These are phyloP conservation scores for Agraylea sexmaculata DNA, from an alignment of 1,140 invertebrate genomes.

Conservation along the genomic window DNA sequence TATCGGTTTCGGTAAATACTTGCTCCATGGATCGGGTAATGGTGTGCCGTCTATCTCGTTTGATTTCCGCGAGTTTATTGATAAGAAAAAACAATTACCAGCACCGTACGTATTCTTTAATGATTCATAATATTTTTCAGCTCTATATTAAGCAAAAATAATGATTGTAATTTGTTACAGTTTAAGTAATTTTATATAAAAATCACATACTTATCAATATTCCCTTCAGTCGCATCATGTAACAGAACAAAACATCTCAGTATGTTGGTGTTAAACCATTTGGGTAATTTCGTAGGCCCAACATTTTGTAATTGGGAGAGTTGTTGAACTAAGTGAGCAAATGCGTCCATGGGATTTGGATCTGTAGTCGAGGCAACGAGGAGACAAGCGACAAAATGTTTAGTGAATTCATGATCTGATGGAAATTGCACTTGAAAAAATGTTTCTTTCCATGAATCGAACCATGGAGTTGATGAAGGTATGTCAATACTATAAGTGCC, in stretches of 20 bases:
- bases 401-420: constrained; percentile 91
- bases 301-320: constrained; percentile 67
- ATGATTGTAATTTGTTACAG: constrained; percentile 5
- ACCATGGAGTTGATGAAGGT: constrained; percentile 81
- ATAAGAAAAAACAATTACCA: constrained; percentile 74
- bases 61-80: constrained; percentile 67
- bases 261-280: constrained; percentile 82
- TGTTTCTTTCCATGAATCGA: constrained; percentile 86
- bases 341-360: constrained; percentile 65
- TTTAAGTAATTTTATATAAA: not conserved
- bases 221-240: constrained; percentile 65
- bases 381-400: constrained; percentile 84
- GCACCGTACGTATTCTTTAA: constrained; percentile 77
- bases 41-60: constrained; percentile 45
- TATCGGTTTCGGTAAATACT: constrained; percentile 53
- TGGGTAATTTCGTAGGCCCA: constrained; percentile 64
- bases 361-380: constrained; percentile 76
- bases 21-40: constrained; percentile 72
- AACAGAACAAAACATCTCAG: constrained; percentile 83
- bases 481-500: constrained; percentile 46
- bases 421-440: constrained; percentile 83
- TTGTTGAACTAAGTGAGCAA: constrained; percentile 63
- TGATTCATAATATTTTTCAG: constrained; percentile 67
- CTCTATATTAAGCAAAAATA: constrained; percentile 44
- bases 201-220: constrained; percentile 44